Base-by-base conservation (phyloP, 2,797 vertebrate genomes). In the Eupleurogrammus muticus region DNA sequence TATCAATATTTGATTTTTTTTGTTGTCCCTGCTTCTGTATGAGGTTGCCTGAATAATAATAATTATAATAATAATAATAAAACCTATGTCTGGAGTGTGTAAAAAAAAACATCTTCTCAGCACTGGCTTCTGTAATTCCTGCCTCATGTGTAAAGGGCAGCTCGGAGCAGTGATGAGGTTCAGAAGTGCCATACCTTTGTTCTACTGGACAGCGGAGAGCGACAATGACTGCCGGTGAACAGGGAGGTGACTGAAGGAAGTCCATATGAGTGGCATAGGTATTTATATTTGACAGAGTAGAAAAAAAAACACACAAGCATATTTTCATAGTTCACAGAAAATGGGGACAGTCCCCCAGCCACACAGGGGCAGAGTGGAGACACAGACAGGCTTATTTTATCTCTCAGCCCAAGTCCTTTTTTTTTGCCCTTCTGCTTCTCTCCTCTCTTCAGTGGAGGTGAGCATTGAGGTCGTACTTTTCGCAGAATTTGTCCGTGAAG, bases 401-500 rank as follows among this genome's bases (percentile, higher is more conserved):
- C 52, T 19, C 51, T 64, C 61, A 50, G 66, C 79, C 66, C 21
- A 47, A 71, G 32, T 66, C 6, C 9, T 8, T 36, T 36, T 36
- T 36, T 36, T 8, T 36, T 36, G 5, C 63, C 52, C 69, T 34
- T 69, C 60, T 34, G 53, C 44, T 16, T 14, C 20, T 35, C 78
- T 70, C 40, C 54, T 1, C 13, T 9, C 69, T 79, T 98, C 94
- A 99, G 90, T 98, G 97, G 73, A 99, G 96, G 93, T 99, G 97
- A 14, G 97, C 96, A 0, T 99, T 97, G 89, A 99, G 96, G 92
- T 99, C 97, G 0, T 99, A 99, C 90, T 99, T 99, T 93, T 97
- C 98, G 3, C 97, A 99, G 94, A 99, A 99, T 79, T 99, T 99
- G 95, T 99, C 98, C 7, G 98, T 99, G 94, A 99, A 98, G 42